Base-by-base conservation (phyloP, 2,113 vertebrate species). In the Laticauda colubrina region DNA sequence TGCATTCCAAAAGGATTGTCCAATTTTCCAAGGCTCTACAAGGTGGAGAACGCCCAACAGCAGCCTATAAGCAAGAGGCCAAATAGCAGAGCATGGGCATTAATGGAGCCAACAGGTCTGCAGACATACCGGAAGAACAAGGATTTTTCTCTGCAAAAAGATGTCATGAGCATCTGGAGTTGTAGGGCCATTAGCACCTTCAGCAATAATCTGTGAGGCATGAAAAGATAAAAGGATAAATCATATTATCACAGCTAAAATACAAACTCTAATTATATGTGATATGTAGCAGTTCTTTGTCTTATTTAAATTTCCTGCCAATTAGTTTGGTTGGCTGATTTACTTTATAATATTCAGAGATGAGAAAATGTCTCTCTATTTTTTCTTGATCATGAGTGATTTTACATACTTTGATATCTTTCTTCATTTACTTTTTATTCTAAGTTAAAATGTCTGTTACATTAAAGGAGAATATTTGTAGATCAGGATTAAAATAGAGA, bases 101-200 rank as follows among this genome's bases (percentile, higher is more conserved):
- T 43, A 55, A 2, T 39, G 43, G 69, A 61, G 55, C 10, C 29
- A 86, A 26, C 11, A 51, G 43, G 39, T 45, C 29, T 55, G 64
- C 87, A 43, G 43, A 94, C 98, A 95, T 97, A 98, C 98, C 61
- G 98, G 98, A 94, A 99, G 98, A 93, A 99, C 98, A 98, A 99
- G 98, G 95, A 99, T 97, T 54, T 98, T 98, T 96, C 97, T 98
- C 95, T 98, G 97, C 95, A 99, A 95, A 97, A 99, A 98, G 96
- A 98, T 95, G 96, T 98, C 98, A 34, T 99, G 98, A 14, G 98
- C 98, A 86, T 98, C 98, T 45, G 98, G 98, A n/a, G 98, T 98
- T 92, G 98, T 98, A 29, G 98, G 98, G 87, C 98, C 98, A 1
- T 99, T 99, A 90, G 98, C 98, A 94, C 98, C 98, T 96, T 99